Evolutionary conservation across 2,888 invertebrate genomes (phyloP).

Genomic region (Lasiommata megera): DNA sequence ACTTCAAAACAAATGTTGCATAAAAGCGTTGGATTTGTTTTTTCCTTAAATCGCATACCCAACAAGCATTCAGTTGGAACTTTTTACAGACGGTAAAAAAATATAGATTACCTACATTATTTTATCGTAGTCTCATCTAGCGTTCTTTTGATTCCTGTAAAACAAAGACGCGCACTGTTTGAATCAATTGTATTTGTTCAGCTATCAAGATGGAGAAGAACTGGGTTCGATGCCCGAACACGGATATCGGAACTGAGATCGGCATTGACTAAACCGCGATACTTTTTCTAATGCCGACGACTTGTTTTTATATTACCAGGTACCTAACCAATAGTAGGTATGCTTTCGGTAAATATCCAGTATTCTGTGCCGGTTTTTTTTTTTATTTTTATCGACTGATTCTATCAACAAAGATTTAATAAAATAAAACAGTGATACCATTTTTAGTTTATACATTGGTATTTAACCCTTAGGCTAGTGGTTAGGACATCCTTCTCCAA

Average conservation of each 20-base stretch:
- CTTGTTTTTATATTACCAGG: neutral
- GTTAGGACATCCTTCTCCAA: too few relatives aligned
- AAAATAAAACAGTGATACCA: too few relatives aligned
- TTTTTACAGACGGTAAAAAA: neutral
- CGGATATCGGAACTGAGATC: slow-evolving; percentile 38
- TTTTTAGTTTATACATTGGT: too few relatives aligned
- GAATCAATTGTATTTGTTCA: slow-evolving; percentile 54
- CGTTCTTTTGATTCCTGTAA: slow-evolving; percentile 3
- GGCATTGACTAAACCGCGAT: slow-evolving; percentile 18
- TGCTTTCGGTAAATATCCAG: neutral
- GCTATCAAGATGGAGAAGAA: slow-evolving; percentile 54
- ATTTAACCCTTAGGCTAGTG: too few relatives aligned
- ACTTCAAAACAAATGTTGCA: too few relatives aligned
- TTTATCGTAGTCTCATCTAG: slow-evolving; percentile 13
- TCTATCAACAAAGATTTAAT: too few relatives aligned
- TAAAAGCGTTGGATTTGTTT: neutral
- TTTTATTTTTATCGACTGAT: neutral
- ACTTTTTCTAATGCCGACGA: slow-evolving; percentile 12
- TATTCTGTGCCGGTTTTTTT: neutral
- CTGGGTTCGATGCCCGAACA: slow-evolving; percentile 55
- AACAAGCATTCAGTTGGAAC: neutral
- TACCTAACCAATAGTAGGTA: neutral
- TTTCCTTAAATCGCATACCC: neutral
- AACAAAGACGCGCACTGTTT: slow-evolving; percentile 31
- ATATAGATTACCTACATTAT: neutral